Conservation (phyloP, 2,113 vertebrate genomes). For the Nansenia antarctica region DNA sequence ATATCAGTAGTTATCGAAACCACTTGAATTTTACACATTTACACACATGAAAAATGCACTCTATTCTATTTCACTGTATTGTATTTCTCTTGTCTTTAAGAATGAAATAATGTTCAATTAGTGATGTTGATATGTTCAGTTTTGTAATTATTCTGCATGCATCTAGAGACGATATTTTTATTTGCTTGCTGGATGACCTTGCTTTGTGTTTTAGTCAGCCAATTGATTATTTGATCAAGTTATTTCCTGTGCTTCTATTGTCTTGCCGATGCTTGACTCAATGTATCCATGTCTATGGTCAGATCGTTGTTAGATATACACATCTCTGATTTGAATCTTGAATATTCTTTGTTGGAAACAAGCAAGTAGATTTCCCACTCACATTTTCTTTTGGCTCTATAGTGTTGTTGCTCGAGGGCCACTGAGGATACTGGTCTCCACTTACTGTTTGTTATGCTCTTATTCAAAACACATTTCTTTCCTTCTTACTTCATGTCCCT, state of each 20-base stretch:
- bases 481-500: background rate
- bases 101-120: too few species aligned
- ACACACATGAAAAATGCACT: too few species aligned
- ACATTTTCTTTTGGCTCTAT: background rate
- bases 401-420: background rate
- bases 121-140: too few species aligned
- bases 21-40: too few species aligned
- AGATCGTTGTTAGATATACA: background rate
- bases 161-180: background rate
- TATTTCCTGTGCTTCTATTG: background rate
- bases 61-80: too few species aligned
- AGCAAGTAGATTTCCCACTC: background rate
- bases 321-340: background rate
- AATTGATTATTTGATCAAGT: background rate
- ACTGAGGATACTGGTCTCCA: background rate
- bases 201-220: background rate
- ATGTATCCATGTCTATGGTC: background rate
- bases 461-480: background rate
- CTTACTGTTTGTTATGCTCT: background rate
- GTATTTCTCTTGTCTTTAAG: too few species aligned
- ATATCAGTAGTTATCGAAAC: too few species aligned
- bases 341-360: background rate
- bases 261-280: background rate
- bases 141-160: background rate
- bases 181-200: background rate